Conservation (phyloP, 2,113 vertebrate genomes). For the Callopanchax toddi region DNA sequence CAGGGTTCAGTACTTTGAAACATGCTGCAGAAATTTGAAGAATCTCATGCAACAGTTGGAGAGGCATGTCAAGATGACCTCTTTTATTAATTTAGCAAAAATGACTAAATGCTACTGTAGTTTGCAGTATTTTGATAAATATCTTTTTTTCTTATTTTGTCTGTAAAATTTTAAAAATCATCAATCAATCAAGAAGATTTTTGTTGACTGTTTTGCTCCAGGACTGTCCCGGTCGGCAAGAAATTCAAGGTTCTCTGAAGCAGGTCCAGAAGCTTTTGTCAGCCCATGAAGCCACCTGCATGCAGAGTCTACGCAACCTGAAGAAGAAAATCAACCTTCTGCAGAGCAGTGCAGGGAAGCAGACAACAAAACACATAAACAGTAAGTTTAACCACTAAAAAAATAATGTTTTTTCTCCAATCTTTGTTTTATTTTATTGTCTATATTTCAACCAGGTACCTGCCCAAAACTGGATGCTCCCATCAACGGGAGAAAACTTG, state of each 20-base stretch:
- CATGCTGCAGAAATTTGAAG: neutral
- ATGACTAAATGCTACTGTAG: no score
- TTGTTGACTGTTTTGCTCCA: conserved; percentile 45
- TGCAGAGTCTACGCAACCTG: conserved; percentile 76
- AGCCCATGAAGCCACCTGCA: conserved; percentile 82
- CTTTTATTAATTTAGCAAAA: no score
- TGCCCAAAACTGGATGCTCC: conserved; percentile 77
- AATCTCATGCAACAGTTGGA: neutral
- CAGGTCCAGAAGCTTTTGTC: conserved; percentile 88
- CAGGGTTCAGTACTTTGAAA: no score
- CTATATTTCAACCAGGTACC: conserved; percentile 65
- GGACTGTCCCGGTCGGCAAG: conserved; percentile 81
- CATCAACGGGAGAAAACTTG: conserved; percentile 81
- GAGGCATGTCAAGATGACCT: no score
- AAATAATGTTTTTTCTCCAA: neutral
- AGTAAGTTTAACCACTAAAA: conserved; percentile 63
- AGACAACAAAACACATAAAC: conserved; percentile 63
- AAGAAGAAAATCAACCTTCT: conserved; percentile 84
- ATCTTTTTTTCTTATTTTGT: no score
- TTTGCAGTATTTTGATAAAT: no score
- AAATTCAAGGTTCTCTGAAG: conserved; percentile 74
- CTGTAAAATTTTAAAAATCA: no score
- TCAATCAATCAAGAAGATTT: no score
- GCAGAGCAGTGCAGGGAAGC: conserved; percentile 70
- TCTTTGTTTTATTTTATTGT: neutral